Evolutionary conservation across 2,113 vertebrate species (phyloP), one percentile per base, ranked within the genome.

Genomic region (Cyanocitta stelleri): DNA sequence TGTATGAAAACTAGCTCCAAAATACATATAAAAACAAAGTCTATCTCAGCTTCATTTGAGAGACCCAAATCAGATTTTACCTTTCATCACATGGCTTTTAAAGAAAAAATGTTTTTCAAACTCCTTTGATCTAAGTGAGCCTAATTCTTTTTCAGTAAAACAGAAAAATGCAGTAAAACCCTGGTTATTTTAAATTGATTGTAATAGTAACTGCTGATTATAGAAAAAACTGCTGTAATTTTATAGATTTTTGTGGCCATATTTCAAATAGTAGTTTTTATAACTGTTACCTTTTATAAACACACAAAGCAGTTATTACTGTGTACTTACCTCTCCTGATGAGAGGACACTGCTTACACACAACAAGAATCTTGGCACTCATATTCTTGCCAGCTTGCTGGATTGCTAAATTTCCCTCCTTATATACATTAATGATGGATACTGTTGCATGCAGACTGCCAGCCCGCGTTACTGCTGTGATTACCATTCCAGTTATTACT

Each of bases 301-400:
- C 12, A 67, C 7, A 39, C 11, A 59, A 51, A 51, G 39, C 37
- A 51, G 44, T 62, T 66, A 22, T 5, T 78, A 46, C 49, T 80
- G 12, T 59, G 66, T 58, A 97, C 99, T 98, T 88, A 99, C 99
- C 99, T 99, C 99, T 98, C 94, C 98, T 98, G 97, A 99, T 97
- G 43, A 98, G 98, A 33, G 99, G 99, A 77, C 99, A 99, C 95
- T 99, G 99, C 97, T 98, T 99, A 97, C 99, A 99, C 76, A 99
- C 96, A 94, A 99, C 98, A 33, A 97, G 51, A 66, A 99, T 98
- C 96, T 98, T 99, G 96, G 98, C 98, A 90, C 99, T 99, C 99
- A 99, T 99, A 67, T 97, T 99, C 97, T 99, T 99, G 90, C 99
- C 99, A 0, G 99, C 99, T 96, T 99, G 99, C 80, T 99, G 99